Base-by-base conservation (phyloP, 2,888 invertebrate species). In the Serrognathus titanus region DNA sequence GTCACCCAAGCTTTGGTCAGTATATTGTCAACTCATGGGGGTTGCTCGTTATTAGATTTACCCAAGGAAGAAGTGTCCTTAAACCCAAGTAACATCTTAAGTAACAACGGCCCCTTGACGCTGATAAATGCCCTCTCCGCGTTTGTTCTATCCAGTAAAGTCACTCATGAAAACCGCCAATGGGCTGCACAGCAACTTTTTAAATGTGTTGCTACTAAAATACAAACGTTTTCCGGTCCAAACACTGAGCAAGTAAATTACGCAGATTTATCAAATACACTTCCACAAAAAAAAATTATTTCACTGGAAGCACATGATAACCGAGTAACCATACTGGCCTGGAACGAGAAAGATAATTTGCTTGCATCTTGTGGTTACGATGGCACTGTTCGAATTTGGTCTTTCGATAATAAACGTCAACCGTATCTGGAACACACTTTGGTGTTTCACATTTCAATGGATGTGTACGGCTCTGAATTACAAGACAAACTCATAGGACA, bases 181-280 rank as follows among this genome's bases (percentile, higher is more conserved):
- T 86, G 85, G 86, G 83, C 85, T 0, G 78, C 82, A 1, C 81
- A 83, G 59, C 84, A 85, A 69, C 72, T 86, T 59, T 83, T 83
- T 67, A 76, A 77, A 64, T 80, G 78, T 51, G 67, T 82, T 16
- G 74, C 80, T 0, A 75, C 75, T 5, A 75, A 73, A 64, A 69
- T 69, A 57, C 77, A 71, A 71, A 75, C 76, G 52, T 67, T 74
- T 50, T 66, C 77, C 1, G 70, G 70, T 20, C 67, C 67, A 10
- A 69, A 66, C 38, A 61, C 72, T n/a, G 79, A 80, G 51, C 72
- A 74, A 47, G 65, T 76, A 0, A 80, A 79, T 66, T 76, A 76
- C 64, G 81, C 82, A 2, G 85, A 85, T 70, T 72, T 84, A 40
- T 77, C 79, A 2, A 77, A 76, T 48, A 36, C 41, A 70, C 77